A percentile compares a stretch with the other conserved stretches of the same genome.
Evolutionary conservation across 2,113 vertebrate species (phyloP).

Genomic region (Daubentonia madagascariensis): DNA sequence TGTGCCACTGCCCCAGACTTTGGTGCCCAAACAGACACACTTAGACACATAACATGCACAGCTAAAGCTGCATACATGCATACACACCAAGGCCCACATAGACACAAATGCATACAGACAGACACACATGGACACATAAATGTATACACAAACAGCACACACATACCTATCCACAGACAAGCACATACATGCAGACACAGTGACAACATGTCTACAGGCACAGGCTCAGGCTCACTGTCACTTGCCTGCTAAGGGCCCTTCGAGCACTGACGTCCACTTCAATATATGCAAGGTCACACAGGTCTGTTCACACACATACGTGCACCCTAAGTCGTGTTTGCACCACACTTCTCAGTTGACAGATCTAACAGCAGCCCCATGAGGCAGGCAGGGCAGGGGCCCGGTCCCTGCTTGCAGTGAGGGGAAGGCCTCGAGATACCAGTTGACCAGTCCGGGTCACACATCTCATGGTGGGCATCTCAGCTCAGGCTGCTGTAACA

Average conservation of each 20-base stretch:
- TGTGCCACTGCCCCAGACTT: neutral
- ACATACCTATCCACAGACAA: neutral
- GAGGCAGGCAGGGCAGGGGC: neutral
- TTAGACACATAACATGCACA: neutral
- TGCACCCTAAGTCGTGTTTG: fast-evolving
- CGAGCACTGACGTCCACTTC: neutral
- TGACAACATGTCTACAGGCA: neutral
- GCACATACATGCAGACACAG: neutral
- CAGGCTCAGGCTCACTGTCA: neutral
- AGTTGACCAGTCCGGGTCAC: neutral
- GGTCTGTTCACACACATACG: neutral
- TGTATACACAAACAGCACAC: neutral
- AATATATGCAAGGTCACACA: neutral
- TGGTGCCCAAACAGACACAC: neutral
- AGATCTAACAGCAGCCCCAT: fast-evolving
- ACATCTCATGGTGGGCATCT: neutral
- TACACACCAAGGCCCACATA: neutral
- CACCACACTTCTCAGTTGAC: neutral
- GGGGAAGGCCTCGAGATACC: neutral
- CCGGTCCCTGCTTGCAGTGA: neutral
- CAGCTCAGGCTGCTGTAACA: neutral
- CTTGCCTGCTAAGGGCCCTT: neutral
- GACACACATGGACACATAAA: neutral
- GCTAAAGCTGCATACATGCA: neutral
- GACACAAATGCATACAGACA: neutral